Conservation (phyloP, 1,140 invertebrate genomes). For the Ptiloglossa arizonensis region DNA sequence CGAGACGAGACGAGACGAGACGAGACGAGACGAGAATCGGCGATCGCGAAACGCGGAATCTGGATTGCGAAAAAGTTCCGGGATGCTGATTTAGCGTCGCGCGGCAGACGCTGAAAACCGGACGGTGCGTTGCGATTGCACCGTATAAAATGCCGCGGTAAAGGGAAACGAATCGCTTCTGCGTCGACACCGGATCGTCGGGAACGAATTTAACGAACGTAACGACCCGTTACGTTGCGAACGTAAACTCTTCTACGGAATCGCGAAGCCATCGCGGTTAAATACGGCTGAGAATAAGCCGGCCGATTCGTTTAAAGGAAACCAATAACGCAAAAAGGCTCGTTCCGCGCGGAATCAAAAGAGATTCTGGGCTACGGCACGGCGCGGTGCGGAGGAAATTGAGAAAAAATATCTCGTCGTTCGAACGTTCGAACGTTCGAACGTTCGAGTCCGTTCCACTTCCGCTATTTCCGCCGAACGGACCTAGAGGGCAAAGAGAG, state of each 20-base stretch:
- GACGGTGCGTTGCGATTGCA: no score
- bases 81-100: no score
- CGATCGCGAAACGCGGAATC: no score
- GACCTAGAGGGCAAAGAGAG: neutral
- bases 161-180: no score
- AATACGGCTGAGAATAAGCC: neutral
- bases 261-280: neutral
- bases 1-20: no score
- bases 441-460: conserved; percentile 35
- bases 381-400: conserved; percentile 11
- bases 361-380: conserved; percentile 16
- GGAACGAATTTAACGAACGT: no score
- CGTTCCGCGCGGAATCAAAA: conserved; percentile 44
- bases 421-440: conserved; percentile 33
- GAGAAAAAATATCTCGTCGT: conserved; percentile 42
- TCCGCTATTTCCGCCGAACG: conserved; percentile 43
- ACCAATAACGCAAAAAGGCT: conserved; percentile 27
- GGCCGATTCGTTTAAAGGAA: conserved; percentile 27
- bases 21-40: no score
- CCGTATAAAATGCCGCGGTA: no score
- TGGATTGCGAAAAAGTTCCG: no score
- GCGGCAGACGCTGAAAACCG: no score
- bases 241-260: neutral
- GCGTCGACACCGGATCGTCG: no score
- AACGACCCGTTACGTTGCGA: no score